A percentile compares a stretch with the other conserved stretches of the same genome.
phyloP scores from a whole-genome alignment of 2,888 invertebrate genomes.

The Steinernema hermaphroditum region DNA sequence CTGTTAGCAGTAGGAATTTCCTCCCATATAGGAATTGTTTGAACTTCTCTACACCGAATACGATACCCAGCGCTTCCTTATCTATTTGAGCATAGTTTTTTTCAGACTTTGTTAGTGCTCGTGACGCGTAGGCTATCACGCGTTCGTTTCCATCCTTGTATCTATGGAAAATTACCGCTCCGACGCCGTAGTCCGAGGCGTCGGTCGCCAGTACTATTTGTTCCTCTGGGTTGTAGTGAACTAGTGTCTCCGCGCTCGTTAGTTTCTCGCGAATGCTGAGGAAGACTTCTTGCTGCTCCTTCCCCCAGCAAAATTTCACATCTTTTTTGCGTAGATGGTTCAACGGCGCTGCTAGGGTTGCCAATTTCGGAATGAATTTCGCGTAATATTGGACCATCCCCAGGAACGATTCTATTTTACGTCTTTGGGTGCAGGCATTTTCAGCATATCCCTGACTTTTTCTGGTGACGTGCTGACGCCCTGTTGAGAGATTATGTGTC shows the following conservation, averaged over 20 bases:
- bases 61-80: conserved; percentile 66
- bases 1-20: conserved; percentile 66
- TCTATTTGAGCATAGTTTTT: conserved; percentile 68
- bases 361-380: conserved; percentile 54
- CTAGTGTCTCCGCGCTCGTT: conserved; percentile 27
- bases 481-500: conserved; percentile 44
- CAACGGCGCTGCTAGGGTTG: conserved; percentile 48
- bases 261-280: conserved; percentile 3
- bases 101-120: conserved; percentile 59
- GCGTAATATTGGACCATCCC: conserved; percentile 60
- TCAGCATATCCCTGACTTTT: conserved; percentile 52
- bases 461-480: conserved; percentile 47
- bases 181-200: conserved; percentile 46
- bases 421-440: conserved; percentile 53
- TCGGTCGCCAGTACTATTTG: conserved; percentile 43
- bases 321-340: conserved; percentile 42
- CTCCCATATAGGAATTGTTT: conserved; percentile 67
- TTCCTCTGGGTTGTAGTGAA: conserved; percentile 41
- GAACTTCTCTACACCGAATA: conserved; percentile 67
- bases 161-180: conserved; percentile 55
- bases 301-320: conserved; percentile 28
- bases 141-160: conserved; percentile 43
- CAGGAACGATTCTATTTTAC: conserved; percentile 52
- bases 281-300: conserved; percentile 28
- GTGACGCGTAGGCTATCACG: conserved; percentile 52